phyloP scores from a whole-genome alignment of 2,797 vertebrate species.

The Xerus rutilus region DNA sequence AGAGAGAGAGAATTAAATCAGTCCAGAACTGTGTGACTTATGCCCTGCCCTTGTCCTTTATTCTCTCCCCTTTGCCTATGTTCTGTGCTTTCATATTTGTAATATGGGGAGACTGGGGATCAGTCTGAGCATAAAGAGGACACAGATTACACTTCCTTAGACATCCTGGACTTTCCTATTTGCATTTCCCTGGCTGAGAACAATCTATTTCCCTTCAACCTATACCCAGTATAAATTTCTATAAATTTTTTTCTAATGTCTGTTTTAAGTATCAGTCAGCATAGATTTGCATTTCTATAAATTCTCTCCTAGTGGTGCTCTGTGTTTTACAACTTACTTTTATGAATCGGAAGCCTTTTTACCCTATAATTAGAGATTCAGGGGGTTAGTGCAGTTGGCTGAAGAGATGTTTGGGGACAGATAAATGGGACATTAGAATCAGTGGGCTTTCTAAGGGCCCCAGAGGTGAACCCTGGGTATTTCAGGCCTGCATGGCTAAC shows the following conservation, averaged over 20 bases:
- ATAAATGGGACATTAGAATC: neutral
- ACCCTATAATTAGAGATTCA: neutral
- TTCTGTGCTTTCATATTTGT: neutral
- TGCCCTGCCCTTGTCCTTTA: neutral
- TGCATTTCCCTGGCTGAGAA: neutral
- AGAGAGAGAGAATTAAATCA: neutral
- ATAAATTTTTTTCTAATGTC: neutral
- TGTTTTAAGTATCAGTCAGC: neutral
- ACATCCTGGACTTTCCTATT: neutral
- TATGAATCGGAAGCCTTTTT: neutral
- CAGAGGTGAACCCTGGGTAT: neutral
- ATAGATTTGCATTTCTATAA: neutral
- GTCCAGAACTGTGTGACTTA: neutral
- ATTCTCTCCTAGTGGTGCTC: neutral
- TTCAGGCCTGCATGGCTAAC: neutral
- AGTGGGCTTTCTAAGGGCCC: neutral
- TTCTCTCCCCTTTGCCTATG: fast-evolving
- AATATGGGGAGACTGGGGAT: fast-evolving
- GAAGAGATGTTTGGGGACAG: neutral
- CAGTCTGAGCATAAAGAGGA: neutral
- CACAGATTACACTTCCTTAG: neutral
- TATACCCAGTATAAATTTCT: neutral
- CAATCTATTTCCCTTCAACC: neutral
- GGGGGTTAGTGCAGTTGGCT: neutral
- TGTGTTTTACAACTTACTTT: neutral